phyloP scores from a whole-genome alignment of 2,797 vertebrate genomes.

The Hydrolagus colliei region DNA sequence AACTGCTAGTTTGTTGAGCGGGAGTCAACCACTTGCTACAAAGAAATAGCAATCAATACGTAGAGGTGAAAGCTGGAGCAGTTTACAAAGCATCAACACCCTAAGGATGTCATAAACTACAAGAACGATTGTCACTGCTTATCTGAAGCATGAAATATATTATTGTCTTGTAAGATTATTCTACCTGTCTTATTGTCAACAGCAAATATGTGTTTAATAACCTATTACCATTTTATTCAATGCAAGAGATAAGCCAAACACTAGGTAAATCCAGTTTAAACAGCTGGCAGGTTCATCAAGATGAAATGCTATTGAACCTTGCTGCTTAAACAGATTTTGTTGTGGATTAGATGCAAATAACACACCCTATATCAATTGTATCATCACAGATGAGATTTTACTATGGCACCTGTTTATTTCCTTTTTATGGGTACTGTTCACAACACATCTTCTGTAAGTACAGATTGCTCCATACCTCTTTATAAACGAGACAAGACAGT shows the following conservation, averaged over 20 bases:
- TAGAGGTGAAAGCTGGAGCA: too few species aligned
- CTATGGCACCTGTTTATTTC: neutral
- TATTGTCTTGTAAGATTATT: neutral
- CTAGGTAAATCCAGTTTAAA: neutral
- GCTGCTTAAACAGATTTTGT: neutral
- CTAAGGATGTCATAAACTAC: too few species aligned
- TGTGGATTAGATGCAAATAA: neutral
- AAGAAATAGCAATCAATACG: too few species aligned
- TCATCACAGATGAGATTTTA: neutral
- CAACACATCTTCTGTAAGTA: too few species aligned
- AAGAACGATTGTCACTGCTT: neutral
- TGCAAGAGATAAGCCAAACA: neutral
- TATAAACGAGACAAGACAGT: too few species aligned
- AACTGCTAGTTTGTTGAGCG: too few species aligned
- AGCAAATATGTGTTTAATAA: neutral
- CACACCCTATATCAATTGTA: neutral
- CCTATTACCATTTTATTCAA: neutral
- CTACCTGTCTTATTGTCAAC: neutral
- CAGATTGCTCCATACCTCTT: too few species aligned
- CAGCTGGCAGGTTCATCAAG: neutral
- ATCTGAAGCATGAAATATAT: neutral
- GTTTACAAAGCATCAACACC: too few species aligned
- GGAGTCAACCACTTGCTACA: too few species aligned
- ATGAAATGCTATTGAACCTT: neutral
- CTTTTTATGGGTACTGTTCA: neutral